Evolutionary conservation across 2,888 invertebrate genomes (phyloP).

Genomic region (Tillus elongatus): DNA sequence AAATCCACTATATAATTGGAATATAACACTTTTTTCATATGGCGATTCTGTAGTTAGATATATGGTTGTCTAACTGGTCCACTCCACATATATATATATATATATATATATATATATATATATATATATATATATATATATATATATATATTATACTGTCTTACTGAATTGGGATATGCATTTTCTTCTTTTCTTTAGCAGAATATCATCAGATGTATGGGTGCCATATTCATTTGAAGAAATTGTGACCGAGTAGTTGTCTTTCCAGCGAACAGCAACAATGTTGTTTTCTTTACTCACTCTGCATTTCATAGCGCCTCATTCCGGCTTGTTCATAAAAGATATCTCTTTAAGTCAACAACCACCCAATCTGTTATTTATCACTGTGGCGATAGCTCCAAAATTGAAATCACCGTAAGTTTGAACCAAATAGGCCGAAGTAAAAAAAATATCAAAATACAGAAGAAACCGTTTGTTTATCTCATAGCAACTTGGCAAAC

Average conservation of each 20-base stretch:
- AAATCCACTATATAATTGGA: background rate
- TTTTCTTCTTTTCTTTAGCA: no score
- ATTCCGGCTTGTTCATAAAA: no score
- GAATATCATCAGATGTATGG: no score
- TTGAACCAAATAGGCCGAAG: slow-evolving; percentile 4
- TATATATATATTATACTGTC: no score
- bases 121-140: slow-evolving; percentile 5
- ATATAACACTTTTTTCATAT: background rate
- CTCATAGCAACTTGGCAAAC: background rate
- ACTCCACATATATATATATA: slow-evolving; percentile 6
- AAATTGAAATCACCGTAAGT: slow-evolving; percentile 5
- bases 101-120: slow-evolving; percentile 4
- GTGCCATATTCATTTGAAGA: no score
- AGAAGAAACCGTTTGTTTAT: background rate
- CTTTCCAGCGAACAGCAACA: no score
- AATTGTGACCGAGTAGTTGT: no score
- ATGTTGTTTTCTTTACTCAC: no score
- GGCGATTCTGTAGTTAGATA: background rate
- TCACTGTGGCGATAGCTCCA: slow-evolving; percentile 3
- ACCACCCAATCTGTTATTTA: slow-evolving; percentile 3
- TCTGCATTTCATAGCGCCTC: no score
- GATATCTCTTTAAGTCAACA: no score
- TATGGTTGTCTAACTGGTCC: background rate
- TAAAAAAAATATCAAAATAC: slow-evolving; percentile 7
- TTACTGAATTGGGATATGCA: no score